Evolutionary conservation across 2,797 vertebrate genomes (phyloP), one percentile per base, ranked within the genome.

Genomic region (Taeniopygia guttata): DNA sequence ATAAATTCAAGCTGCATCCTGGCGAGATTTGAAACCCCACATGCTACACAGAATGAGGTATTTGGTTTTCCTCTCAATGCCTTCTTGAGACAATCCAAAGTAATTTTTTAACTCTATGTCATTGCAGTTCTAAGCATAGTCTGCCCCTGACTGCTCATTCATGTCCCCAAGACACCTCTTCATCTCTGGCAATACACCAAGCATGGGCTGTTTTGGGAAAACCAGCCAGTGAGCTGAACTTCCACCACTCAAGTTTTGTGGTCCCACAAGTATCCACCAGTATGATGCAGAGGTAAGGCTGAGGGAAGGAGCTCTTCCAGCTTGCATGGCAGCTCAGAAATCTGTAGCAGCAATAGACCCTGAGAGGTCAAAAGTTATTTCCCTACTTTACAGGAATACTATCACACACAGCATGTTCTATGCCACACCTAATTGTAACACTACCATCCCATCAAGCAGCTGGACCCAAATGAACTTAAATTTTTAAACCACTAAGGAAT

Each of bases 361-460:
- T 51, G 30, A 82, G 17, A 85, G 15, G 56, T 29, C 48, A 69
- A 77, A 76, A 58, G 13, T 6, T 66, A 40, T 58, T 66, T 55
- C 34, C 9, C 13, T 12, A 36, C 30, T 73, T 91, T 87, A 54
- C 48, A 70, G 48, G 30, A 62, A 69, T 14, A 51, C 32, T n/a
- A 20, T 22, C 0, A 0, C 16, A 48, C 1, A 1, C n/a, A 5
- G 4, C 30, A 27, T 8, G 25, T 15, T 25, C 42, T 11, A 14
- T 19, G 14, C 46, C 55, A 32, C 34, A 19, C 20, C 29, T 73
- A 73, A 32, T 34, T 1, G 5, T 38, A 90, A 55, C 8, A 13
- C 32, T 36, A 25, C 20, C 10, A 34, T n/a, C 36, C 36, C 36
- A 51, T n/a, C 62, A 58, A 83, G 84, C 5, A 42, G 25, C 2